phyloP scores from a whole-genome alignment of 1,140 invertebrate genomes.

The Nasonia vitripennis region DNA sequence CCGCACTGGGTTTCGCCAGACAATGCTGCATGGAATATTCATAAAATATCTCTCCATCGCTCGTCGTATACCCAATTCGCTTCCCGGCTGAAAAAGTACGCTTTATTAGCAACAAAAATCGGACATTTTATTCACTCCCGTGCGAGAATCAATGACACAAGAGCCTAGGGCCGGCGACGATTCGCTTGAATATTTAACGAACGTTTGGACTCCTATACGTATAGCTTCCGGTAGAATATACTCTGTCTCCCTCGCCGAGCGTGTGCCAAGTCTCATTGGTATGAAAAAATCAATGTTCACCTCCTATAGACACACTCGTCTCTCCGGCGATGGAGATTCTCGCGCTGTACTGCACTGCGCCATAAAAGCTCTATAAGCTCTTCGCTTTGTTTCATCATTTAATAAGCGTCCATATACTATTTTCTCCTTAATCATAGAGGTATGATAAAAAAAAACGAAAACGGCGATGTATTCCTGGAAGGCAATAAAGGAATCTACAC shows the following conservation, averaged over 20 bases:
- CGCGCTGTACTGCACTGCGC: too few species aligned
- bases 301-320: not conserved
- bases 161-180: not conserved
- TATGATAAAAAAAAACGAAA: not conserved
- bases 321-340: too few species aligned
- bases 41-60: not conserved
- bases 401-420: not conserved
- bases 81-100: not conserved
- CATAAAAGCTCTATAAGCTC: too few species aligned
- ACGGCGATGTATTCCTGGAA: not conserved
- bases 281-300: slow-evolving; percentile 37
- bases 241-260: not conserved
- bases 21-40: not conserved
- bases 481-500: too few species aligned
- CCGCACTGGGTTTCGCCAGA: not conserved
- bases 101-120: not conserved
- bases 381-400: too few species aligned
- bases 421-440: too few species aligned
- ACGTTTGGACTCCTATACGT: not conserved
- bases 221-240: slow-evolving; percentile 22
- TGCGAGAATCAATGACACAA: not conserved
- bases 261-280: slow-evolving; percentile 33
- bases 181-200: slow-evolving; percentile 35
- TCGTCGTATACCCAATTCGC: not conserved
- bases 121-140: not conserved